These are phyloP conservation scores for Nomada goodeniana DNA, from an alignment of 2,888 invertebrate genomes.

Conservation along the genomic window DNA sequence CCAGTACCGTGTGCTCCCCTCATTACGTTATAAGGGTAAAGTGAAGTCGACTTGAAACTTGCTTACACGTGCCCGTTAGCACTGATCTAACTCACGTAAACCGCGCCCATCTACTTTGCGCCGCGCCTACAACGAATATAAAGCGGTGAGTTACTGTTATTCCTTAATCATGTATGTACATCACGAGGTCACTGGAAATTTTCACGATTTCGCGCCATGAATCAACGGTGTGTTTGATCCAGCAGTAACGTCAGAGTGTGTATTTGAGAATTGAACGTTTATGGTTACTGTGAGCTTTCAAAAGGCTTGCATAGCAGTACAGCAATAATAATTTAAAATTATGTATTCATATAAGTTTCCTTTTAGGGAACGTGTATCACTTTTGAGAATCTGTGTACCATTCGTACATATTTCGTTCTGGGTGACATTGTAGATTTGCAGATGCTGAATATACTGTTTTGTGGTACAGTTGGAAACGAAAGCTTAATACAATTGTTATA, in stretches of 20 bases:
- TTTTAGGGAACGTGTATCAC: no score
- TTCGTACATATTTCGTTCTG: no score
- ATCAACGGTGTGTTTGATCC: neutral
- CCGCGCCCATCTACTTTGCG: constrained; percentile 48
- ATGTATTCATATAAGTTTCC: no score
- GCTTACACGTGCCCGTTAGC: constrained; percentile 30
- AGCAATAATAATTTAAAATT: no score
- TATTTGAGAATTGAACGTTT: neutral
- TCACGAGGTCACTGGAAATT: constrained; percentile 36
- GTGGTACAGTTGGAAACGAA: no score
- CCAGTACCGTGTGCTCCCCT: neutral
- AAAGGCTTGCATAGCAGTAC: no score
- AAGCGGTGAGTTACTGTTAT: constrained; percentile 39
- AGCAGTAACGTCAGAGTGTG: neutral
- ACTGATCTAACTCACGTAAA: constrained; percentile 48
- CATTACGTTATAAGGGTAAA: constrained; percentile 4
- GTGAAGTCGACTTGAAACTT: constrained; percentile 8
- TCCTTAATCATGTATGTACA: constrained; percentile 40
- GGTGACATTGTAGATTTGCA: no score
- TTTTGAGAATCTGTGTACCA: no score
- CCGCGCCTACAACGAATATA: constrained; percentile 55
- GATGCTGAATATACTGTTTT: no score
- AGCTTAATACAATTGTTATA: no score
- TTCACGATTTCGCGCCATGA: constrained; percentile 26
- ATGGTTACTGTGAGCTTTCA: neutral